phyloP scores from a whole-genome alignment of 2,888 invertebrate genomes.

The Sarcophaga carnaria region DNA sequence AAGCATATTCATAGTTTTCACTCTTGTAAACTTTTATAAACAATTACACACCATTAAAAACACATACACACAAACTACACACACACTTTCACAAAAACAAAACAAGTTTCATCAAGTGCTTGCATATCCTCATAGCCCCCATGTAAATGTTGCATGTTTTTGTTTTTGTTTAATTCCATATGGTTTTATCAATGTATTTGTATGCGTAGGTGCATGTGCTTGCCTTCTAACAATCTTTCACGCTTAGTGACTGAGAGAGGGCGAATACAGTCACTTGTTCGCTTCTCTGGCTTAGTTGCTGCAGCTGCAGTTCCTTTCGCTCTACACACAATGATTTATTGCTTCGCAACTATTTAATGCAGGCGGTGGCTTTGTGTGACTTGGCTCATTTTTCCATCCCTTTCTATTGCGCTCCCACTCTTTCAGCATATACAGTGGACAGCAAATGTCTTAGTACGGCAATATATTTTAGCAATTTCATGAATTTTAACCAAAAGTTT shows the following conservation, averaged over 20 bases:
- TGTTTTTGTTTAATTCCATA: not conserved
- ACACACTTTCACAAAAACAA: not conserved
- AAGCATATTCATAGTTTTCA: conserved; percentile 42
- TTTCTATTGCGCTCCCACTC: too few relatives aligned
- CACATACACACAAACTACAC: not conserved
- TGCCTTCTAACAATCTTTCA: not conserved
- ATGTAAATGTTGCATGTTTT: too few relatives aligned
- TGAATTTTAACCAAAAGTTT: too few relatives aligned
- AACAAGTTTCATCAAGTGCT: not conserved
- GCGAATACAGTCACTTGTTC: not conserved
- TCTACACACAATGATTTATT: conserved; percentile 64
- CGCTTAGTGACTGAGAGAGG: too few relatives aligned
- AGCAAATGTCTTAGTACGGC: too few relatives aligned
- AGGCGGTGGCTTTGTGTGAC: conserved; percentile 13
- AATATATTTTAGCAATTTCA: too few relatives aligned
- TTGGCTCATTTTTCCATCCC: not conserved
- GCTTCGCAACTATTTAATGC: conserved; percentile 41
- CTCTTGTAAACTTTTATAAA: conserved; percentile 22
- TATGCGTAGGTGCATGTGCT: not conserved
- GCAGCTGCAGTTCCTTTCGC: conserved; percentile 26
- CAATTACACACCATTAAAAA: not conserved
- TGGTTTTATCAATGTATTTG: not conserved
- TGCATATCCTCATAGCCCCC: too few relatives aligned
- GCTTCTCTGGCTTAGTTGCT: not conserved
- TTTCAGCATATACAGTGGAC: too few relatives aligned